These are phyloP conservation scores for Etheostoma nigrum DNA, from an alignment of 2,797 vertebrate species.

Conservation along the genomic window DNA sequence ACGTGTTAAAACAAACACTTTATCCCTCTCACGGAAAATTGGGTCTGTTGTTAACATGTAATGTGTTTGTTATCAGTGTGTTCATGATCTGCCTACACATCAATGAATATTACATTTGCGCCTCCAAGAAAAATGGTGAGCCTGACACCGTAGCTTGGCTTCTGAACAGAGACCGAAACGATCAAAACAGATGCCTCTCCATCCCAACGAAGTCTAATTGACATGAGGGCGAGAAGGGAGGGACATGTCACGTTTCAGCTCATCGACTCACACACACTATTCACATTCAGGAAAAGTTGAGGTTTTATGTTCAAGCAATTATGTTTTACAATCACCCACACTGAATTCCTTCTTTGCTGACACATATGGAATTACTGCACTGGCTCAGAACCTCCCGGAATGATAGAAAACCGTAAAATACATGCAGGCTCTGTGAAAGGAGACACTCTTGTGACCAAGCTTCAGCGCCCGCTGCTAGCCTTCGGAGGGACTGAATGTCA, in stretches of 20 bases:
- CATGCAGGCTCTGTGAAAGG: slow-evolving; percentile 56
- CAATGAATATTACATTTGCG: slow-evolving; percentile 5
- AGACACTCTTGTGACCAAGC: slow-evolving; percentile 62
- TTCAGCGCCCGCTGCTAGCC: slow-evolving; percentile 19
- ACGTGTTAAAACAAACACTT: slow-evolving; percentile 17
- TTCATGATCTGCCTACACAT: slow-evolving; percentile 1
- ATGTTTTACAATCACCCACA: slow-evolving; percentile 71
- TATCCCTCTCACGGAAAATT: neutral
- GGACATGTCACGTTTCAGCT: slow-evolving; percentile 36
- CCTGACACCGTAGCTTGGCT: neutral
- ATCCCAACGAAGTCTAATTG: slow-evolving; percentile 36
- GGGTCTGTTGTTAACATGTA: neutral
- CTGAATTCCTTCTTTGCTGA: slow-evolving; percentile 70
- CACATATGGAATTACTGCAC: slow-evolving; percentile 72
- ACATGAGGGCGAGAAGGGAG: slow-evolving; percentile 15
- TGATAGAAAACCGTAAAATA: slow-evolving; percentile 74
- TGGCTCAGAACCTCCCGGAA: slow-evolving; percentile 59
- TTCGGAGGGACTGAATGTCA: slow-evolving; percentile 58
- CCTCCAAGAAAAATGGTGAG: slow-evolving; percentile 20
- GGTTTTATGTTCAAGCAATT: slow-evolving; percentile 66
- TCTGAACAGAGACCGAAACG: slow-evolving; percentile 25
- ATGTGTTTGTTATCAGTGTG: neutral
- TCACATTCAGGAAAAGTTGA: slow-evolving; percentile 66
- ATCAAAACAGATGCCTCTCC: slow-evolving; percentile 54
- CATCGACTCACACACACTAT: slow-evolving; percentile 48